A percentile compares a stretch with the other conserved stretches of the same genome.
Evolutionary conservation across 2,888 invertebrate species (phyloP).

Genomic region (Plebejus argus): DNA sequence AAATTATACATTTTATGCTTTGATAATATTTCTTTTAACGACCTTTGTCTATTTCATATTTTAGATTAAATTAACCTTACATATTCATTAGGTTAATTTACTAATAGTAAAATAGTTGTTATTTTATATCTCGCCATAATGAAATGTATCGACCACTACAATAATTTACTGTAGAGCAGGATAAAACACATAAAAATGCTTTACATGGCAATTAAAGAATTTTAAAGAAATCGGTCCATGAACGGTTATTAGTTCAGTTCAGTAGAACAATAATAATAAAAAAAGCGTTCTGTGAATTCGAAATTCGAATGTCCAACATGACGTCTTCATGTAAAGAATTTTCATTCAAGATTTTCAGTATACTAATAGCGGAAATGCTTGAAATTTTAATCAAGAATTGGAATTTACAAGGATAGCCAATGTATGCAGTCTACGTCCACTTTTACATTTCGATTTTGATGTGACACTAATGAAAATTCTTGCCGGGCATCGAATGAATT

Average conservation of each 20-base stretch:
- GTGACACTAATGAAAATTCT: conserved; percentile 26
- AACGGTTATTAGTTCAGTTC: too few relatives aligned
- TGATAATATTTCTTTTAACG: neutral
- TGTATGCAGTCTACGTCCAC: neutral
- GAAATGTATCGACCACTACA: neutral
- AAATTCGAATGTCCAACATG: conserved; percentile 2
- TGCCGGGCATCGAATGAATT: neutral
- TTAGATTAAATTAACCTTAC: neutral
- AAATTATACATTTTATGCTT: neutral
- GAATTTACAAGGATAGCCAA: neutral
- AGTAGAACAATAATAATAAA: too few relatives aligned
- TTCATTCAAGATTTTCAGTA: conserved; percentile 12
- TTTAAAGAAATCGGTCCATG: too few relatives aligned
- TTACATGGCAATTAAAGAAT: neutral
- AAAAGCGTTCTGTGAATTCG: neutral
- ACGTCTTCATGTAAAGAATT: neutral
- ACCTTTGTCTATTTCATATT: neutral
- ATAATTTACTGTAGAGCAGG: neutral
- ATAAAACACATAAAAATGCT: neutral
- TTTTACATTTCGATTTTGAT: conserved; percentile 26
- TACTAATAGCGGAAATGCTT: conserved; percentile 15
- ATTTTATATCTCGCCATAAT: neutral
- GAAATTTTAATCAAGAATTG: conserved; percentile 22
- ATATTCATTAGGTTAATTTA: neutral
- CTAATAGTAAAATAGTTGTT: neutral